phyloP scores from a whole-genome alignment of 2,113 vertebrate species.

The Leptobrachium ailaonicum region DNA sequence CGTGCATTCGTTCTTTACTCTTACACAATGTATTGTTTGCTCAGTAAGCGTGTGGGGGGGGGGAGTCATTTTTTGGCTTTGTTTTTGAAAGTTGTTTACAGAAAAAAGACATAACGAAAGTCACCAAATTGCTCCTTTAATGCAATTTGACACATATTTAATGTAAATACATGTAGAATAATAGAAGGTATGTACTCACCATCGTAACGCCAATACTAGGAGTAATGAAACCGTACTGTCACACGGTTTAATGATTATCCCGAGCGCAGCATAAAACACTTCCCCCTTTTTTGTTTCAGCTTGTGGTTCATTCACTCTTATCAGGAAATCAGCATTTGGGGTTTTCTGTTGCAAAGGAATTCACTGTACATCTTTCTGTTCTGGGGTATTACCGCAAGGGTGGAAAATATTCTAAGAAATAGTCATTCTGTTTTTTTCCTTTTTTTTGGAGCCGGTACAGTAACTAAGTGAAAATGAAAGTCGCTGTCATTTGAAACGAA shows the following conservation, averaged over 20 bases:
- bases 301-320: conserved; percentile 17
- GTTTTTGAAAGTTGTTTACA: too few species aligned
- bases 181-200: conserved; percentile 53
- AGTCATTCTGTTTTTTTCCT: too few species aligned
- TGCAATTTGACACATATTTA: not conserved
- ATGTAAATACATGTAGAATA: not conserved
- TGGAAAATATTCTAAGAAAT: too few species aligned
- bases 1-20: not conserved
- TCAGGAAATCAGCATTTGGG: conserved; percentile 11
- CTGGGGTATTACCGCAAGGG: too few species aligned
- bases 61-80: too few species aligned
- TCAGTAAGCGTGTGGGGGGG: not conserved
- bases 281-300: conserved; percentile 6
- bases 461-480: too few species aligned
- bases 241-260: conserved; percentile 25
- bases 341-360: not conserved
- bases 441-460: too few species aligned
- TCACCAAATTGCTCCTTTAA: not conserved
- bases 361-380: not conserved
- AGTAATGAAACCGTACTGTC: not conserved
- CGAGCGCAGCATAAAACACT: not conserved
- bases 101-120: not conserved
- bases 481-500: too few species aligned
- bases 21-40: not conserved
- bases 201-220: conserved; percentile 16